Base-by-base conservation (phyloP, 2,888 invertebrate genomes). In the Laspeyria flexula region DNA sequence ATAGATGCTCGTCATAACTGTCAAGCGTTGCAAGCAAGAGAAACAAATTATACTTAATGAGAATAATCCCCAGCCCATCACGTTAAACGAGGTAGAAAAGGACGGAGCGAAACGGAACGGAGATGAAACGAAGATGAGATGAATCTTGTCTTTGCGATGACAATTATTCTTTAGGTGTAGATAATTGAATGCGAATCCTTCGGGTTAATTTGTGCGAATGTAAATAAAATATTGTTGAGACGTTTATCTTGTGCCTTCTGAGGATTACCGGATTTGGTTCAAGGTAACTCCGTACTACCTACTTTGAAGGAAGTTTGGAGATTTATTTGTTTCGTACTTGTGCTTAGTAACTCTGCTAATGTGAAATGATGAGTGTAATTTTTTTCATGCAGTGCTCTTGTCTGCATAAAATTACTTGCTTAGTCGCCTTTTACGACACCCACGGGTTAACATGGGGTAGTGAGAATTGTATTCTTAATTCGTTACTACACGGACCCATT, bases 21-120 rank as follows among this genome's bases (percentile, higher is more conserved):
- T 60, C 71, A 65, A 62, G 60, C 51, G 42, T 49, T 52, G 42
- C 63, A 38, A 63, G 58, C 52, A 48, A 59, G 65, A 65, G 73
- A 71, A 77, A 75, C 73, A 76, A 80, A 78, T 77, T 73, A 74
- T 65, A 60, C 46, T 65, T 75, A 78, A 80, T 77, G 77, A 77
- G 73, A 67, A 71, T 74, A 76, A 80, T 80, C 69, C 68, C 54
- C 60, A 55, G 60, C 63, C 66, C 71, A 73, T 75, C 58, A 61
- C 61, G 69, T 52, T 63, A 64, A 82, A 80, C 77, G 75, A 75
- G 73, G 63, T 66, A 72, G 75, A 76, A 78, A 77, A 66, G 66
- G 75, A 70, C 65, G 55, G 60, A 60, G 67, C 67, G 68, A 71
- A 21, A 23, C 5, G 18, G 63, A 57, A 55, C 55, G 50, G 56